Percentiles rank a stretch among this genome's conserved stretches.
phyloP scores from a whole-genome alignment of 2,797 vertebrate species.

The Prunella strophiata region DNA sequence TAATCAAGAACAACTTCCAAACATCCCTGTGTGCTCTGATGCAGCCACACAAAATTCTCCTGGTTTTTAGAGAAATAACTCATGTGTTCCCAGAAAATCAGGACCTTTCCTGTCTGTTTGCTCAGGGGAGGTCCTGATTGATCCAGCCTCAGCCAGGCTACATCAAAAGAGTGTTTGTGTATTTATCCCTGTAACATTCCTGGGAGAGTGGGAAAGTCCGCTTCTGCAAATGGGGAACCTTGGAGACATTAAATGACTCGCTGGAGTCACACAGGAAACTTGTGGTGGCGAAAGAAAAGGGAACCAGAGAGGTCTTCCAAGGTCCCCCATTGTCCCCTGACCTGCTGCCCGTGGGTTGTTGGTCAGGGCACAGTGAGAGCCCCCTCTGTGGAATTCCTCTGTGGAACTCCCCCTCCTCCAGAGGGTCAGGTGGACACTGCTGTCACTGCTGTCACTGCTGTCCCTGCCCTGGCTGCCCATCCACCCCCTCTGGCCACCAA shows the following conservation, averaged over 20 bases:
- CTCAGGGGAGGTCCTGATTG: background rate
- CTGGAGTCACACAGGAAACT: background rate
- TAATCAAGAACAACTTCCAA: background rate
- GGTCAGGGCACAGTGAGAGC: background rate
- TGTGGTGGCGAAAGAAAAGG: background rate
- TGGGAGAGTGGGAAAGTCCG: background rate
- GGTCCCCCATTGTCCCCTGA: background rate
- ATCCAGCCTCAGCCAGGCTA: background rate
- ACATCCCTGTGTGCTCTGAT: fast-evolving
- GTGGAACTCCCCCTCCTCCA: background rate
- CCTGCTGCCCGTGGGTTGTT: background rate
- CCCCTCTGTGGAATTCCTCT: background rate
- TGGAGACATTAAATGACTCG: background rate
- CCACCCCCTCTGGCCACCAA: background rate
- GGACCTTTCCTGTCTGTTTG: background rate
- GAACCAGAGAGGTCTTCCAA: background rate
- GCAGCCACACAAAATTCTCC: background rate
- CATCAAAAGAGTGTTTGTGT: background rate
- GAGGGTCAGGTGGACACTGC: background rate
- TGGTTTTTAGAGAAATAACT: background rate
- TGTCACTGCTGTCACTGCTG: background rate
- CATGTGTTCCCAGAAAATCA: background rate
- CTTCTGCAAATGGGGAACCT: background rate
- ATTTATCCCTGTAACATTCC: background rate
- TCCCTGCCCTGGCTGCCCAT: background rate